Evolutionary conservation across 2,797 vertebrate genomes (phyloP).

Genomic region (Squalus acanthias): DNA sequence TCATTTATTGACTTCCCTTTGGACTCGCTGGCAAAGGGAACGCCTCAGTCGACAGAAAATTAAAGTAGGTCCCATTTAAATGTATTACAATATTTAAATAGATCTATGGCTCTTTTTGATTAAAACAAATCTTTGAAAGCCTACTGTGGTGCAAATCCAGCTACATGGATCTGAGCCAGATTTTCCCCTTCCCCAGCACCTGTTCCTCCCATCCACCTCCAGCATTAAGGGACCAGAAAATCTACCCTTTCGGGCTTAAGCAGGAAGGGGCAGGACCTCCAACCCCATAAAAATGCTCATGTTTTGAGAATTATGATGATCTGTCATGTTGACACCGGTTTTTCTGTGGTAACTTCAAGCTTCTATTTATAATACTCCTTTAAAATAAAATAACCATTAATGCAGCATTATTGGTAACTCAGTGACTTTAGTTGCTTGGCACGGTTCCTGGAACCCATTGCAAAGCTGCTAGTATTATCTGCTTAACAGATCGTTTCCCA

Average conservation of each 20-base stretch:
- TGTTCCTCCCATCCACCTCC: neutral
- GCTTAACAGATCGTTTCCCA: neutral
- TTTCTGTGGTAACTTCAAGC: neutral
- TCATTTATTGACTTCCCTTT: neutral
- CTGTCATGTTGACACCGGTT: neutral
- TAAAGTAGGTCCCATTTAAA: neutral
- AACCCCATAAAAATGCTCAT: neutral
- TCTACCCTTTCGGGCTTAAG: neutral
- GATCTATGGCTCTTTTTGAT: neutral
- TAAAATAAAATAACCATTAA: neutral
- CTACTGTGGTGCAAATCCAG: neutral
- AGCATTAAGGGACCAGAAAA: neutral
- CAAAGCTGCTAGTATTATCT: neutral
- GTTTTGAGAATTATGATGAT: neutral
- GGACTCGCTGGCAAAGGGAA: neutral
- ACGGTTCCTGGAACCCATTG: neutral
- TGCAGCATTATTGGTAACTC: neutral
- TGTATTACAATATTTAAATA: neutral
- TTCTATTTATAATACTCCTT: neutral
- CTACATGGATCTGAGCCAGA: neutral
- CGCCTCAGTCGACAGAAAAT: neutral
- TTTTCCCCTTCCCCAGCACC: neutral
- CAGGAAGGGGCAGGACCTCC: neutral
- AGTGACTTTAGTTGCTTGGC: neutral
- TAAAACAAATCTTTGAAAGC: neutral